Base-by-base conservation (phyloP, 2,888 invertebrate genomes). In the Clepsis dumicolana region DNA sequence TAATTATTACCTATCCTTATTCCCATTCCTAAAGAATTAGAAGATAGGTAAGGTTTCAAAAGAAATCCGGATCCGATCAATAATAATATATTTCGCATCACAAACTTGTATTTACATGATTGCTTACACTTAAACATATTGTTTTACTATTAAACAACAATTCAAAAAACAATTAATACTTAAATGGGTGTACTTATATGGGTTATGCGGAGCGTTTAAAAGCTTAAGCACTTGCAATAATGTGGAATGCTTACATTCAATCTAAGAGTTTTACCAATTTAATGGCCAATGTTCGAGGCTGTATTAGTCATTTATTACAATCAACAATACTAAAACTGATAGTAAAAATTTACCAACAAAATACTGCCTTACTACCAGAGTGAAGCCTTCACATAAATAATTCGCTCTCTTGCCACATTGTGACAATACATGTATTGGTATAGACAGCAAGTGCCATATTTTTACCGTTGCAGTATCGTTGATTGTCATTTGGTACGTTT, bases 51-150 rank as follows among this genome's bases (percentile, higher is more conserved):
- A 5, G 53, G 69, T 68, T 67, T 64, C 74, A 78, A 74, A 66
- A 77, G 75, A 72, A 66, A 50, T 71, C 29, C 35, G 25, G 64
- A 70, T 73, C 64, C 62, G 71, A 73, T 87, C 85, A 88, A 86
- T 91, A 90, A 89, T 91, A 87, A 85, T 87, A 81, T 90, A 89
- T 88, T 87, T 89, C 85, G 86, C 84, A 87, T 88, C 89, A 90
- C 88, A 90, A 91, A 90, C 86, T 90, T 91, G 88, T 93, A 93
- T 93, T 92, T 93, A 93, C 93, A 93, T 88, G 89, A 90, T 89
- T 82, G 84, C 82, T 85, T 86, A 88, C 89, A 68, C 89, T 92
- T 91, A 84, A 87, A 86, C 87, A 89, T 79, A 83, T 80, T 83
- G 82, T 81, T 85, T 83, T 82, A 82, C 75, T 78, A 86, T 81